Base-by-base conservation (phyloP, 2,888 invertebrate genomes). In the Monoplex corrugatus region DNA sequence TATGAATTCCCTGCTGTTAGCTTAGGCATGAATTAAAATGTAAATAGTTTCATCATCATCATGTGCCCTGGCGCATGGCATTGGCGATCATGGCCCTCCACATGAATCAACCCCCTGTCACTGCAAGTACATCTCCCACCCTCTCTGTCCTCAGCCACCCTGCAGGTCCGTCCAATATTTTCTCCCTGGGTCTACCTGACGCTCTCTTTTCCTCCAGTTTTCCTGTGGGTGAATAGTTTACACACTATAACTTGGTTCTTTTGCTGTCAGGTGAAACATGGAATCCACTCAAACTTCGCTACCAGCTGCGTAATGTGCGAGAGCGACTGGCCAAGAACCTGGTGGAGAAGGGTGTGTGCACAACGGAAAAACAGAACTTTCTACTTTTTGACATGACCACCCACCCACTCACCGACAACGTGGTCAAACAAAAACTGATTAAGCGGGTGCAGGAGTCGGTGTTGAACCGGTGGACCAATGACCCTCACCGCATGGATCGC, bases 311-410 rank as follows among this genome's bases (percentile, higher is more conserved):
- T 96, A 99, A 99, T 97, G 99, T 99, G 5, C 97, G 99, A 93
- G 99, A 99, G 97, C 97, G 99, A 95, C 97, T 99, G 95, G 99
- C 99, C 83, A 99, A 99, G 96, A 99, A 99, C 97, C 97, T 99
- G 94, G 99, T 99, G 68, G 99, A 99, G 96, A 99, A 99, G 96
- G 99, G 99, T 93, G 99, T 99, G 78, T 97, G 99, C 93, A 99
- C 99, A 91, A 99, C 99, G 90, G 99, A 99, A 96, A 99, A 99
- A 97, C 99, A 99, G 96, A 99, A 99, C 96, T 99, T 99, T 96
- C 97, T 99, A 94, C 97, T 99, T 89, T 99, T 99, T 96, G 99
- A 99, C 97, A 99, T 99, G 99, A 99, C 99, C 88, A 99, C 99
- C 94, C 99, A 99, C 97, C 99, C 99, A 75, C 97, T 99, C 91